Evolutionary conservation across 2,888 invertebrate genomes (phyloP).

Genomic region (Drosophila paracracens): DNA sequence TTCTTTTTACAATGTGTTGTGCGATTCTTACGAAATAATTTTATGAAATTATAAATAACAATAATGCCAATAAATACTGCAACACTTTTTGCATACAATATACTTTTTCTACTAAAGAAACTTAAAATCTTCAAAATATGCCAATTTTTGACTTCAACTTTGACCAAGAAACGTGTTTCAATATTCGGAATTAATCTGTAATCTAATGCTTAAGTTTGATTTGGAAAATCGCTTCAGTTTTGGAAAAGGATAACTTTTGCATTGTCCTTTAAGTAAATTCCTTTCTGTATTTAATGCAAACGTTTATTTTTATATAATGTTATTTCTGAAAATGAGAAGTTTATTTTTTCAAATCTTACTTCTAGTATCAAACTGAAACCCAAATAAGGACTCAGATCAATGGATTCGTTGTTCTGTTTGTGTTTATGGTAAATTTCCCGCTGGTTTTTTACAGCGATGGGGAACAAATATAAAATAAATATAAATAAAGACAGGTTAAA

Average conservation of each 20-base stretch:
- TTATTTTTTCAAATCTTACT: no score
- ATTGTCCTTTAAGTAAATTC: background rate
- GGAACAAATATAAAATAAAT: background rate
- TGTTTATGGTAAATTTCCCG: slow-evolving; percentile 2
- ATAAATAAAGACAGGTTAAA: no score
- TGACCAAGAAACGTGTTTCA: background rate
- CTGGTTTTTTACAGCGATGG: background rate
- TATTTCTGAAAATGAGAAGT: no score
- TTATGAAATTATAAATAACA: slow-evolving; percentile 48
- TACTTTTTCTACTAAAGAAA: background rate
- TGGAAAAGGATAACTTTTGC: background rate
- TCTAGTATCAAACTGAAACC: slow-evolving; percentile 5
- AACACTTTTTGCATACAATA: slow-evolving; percentile 48
- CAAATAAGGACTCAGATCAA: slow-evolving; percentile 25
- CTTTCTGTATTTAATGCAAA: no score
- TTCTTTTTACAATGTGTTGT: slow-evolving; percentile 36
- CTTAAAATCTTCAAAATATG: background rate
- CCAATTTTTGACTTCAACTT: background rate
- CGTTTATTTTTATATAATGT: no score
- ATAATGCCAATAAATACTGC: slow-evolving; percentile 64
- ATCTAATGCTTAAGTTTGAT: background rate
- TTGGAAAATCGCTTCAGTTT: background rate
- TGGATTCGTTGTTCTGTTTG: slow-evolving; percentile 2
- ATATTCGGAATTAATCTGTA: background rate
- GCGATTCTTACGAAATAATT: slow-evolving; percentile 43